Base-by-base conservation (phyloP, 1,140 invertebrate species). In the Drosophila nikananu region DNA sequence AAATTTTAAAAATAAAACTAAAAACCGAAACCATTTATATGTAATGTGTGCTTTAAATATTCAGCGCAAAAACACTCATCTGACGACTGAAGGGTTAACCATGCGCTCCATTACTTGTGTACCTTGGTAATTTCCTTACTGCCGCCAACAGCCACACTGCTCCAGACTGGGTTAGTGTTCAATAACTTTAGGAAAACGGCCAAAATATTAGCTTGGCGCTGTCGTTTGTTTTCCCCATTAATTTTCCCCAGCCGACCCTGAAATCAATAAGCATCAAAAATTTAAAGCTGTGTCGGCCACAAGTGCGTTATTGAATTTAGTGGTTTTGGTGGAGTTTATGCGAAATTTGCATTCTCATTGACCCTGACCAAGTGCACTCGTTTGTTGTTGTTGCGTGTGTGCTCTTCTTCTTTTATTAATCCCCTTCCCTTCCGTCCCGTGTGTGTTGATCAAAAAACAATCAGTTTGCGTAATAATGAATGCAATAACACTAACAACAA, bases 261-360 rank as follows among this genome's bases (percentile, higher is more conserved):
- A 70, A 74, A 83, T 83, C 75, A 70, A 83, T 79, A 83, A 44
- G 10, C 41, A 39, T 74, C 10, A 77, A 84, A 66, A 72, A 84
- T 84, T 77, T 27, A 75, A 75, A 48, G 48, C 21, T 5, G 42
- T 15, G 27, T 17, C 27, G 32, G 37, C n/a, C 54, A 49, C 67
- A 60, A 70, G 55, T 55, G 39, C 57, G 60, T 77, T 51, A 44
- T 35, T 37, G 30, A 61, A 13, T 19, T 39, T 5, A 17, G 17
- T 30, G 17, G 23, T 41, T 51, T 51, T 5, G 5, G 37, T 35
- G 23, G 15, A 15, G 25, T 25, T 51, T 19, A 39, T 32, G n/a
- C 49, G 32, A 19, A 49, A 54, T 57, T 46, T 37, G 30, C 23
- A 32, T 48, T 52, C 49, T 41, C 23, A 76, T 39, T 64, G 71